Conservation (phyloP, 2,888 invertebrate genomes). For the Crematogaster levior region DNA sequence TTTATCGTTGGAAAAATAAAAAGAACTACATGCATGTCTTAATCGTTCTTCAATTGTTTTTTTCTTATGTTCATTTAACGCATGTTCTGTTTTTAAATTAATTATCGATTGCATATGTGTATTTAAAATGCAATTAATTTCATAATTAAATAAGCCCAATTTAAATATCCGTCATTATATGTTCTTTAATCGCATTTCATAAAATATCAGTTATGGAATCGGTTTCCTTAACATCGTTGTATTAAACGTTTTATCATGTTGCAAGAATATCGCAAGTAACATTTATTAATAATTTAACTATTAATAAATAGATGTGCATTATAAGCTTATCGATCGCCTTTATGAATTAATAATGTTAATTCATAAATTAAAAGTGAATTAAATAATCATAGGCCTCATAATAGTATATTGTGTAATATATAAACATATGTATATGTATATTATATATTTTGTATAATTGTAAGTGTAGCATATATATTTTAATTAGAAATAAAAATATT, state of each 20-base stretch:
- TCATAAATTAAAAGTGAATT: not conserved
- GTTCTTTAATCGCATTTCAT: constrained; percentile 17
- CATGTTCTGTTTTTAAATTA: not conserved
- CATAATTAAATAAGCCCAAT: not conserved
- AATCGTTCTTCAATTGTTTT: not conserved
- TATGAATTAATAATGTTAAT: constrained; percentile 27
- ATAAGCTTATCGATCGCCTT: not conserved
- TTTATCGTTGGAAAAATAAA: not conserved
- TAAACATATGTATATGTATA: too few species aligned
- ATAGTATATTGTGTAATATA: not conserved
- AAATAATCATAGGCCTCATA: not conserved
- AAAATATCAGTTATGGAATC: not conserved
- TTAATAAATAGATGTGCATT: not conserved
- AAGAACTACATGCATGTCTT: not conserved
- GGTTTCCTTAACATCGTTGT: not conserved
- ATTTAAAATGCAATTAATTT: constrained; percentile 27
- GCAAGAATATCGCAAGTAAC: not conserved
- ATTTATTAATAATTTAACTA: constrained; percentile 26
- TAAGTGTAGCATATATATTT: too few species aligned
- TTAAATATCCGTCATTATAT: not conserved
- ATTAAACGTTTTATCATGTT: not conserved
- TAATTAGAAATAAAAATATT: not conserved
- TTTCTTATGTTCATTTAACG: not conserved
- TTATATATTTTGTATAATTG: too few species aligned
- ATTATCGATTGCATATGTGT: not conserved